Percentiles rank a stretch among this genome's conserved stretches.
phyloP scores from a whole-genome alignment of 2,113 vertebrate species.

The Muntiacus reevesi region DNA sequence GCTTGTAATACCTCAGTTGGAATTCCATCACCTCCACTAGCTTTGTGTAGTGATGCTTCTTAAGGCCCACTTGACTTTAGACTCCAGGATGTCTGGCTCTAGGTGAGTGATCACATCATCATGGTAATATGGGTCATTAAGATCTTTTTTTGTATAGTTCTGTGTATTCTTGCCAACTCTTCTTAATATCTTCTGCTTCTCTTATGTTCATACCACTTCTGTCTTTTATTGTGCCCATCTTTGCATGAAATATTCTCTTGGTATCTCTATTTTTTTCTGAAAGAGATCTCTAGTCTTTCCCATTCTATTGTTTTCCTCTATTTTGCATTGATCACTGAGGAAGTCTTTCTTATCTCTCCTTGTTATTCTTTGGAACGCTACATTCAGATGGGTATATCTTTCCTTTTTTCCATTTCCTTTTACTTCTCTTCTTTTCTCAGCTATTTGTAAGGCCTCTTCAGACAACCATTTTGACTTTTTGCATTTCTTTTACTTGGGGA shows the following conservation, averaged over 20 bases:
- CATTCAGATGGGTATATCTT: neutral
- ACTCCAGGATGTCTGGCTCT: neutral
- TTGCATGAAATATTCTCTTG: neutral
- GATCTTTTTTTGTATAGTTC: neutral
- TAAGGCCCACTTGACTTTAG: neutral
- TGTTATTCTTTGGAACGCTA: neutral
- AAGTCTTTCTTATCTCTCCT: neutral
- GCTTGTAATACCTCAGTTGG: neutral
- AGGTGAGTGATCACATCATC: neutral
- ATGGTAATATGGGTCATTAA: neutral
- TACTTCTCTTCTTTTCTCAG: neutral
- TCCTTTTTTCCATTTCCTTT: neutral
- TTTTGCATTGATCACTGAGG: neutral
- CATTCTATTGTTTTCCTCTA: neutral
- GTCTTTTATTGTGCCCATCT: neutral
- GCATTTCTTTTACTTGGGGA: neutral
- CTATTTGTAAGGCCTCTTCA: neutral
- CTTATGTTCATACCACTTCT: neutral
- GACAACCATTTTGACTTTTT: neutral
- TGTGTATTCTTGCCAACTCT: neutral
- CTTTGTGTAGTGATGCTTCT: neutral
- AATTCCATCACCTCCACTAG: neutral
- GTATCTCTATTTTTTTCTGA: neutral
- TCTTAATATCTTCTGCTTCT: neutral
- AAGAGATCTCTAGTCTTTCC: neutral